These are phyloP conservation scores for Blastobasis lacticolella DNA, from an alignment of 2,888 invertebrate species.

Conservation along the genomic window DNA sequence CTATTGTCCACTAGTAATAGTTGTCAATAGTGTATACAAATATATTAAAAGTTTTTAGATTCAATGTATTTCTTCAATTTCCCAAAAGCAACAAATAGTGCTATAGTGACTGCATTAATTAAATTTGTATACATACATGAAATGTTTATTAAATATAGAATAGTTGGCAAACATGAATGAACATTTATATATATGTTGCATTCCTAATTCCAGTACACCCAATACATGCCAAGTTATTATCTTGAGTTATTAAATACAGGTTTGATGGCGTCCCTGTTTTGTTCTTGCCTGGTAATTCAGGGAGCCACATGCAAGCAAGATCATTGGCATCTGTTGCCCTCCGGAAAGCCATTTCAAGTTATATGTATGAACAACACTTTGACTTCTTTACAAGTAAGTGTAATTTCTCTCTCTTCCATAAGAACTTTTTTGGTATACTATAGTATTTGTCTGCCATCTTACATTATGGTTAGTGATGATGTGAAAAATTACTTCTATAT, in stretches of 20 bases:
- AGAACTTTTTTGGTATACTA: no score
- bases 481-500: no score
- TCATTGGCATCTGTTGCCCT: conserved; percentile 95
- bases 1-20: neutral
- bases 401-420: no score
- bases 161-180: neutral
- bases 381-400: conserved; percentile 86
- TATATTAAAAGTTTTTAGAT: neutral
- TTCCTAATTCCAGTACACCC: neutral
- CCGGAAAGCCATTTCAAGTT: conserved; percentile 82
- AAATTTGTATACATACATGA: neutral
- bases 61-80: neutral
- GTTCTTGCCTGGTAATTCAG: conserved; percentile 96
- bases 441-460: no score
- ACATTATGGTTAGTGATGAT: no score
- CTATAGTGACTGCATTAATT: neutral
- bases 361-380: conserved; percentile 82
- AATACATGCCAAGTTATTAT: neutral
- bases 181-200: neutral
- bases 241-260: conserved; percentile 27
- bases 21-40: neutral
- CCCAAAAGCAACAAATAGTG: neutral
- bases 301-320: conserved; percentile 93
- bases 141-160: neutral
- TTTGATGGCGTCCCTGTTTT: conserved; percentile 94